Conservation (phyloP, 2,113 vertebrate species). For the Illadopsis cleaveri region DNA sequence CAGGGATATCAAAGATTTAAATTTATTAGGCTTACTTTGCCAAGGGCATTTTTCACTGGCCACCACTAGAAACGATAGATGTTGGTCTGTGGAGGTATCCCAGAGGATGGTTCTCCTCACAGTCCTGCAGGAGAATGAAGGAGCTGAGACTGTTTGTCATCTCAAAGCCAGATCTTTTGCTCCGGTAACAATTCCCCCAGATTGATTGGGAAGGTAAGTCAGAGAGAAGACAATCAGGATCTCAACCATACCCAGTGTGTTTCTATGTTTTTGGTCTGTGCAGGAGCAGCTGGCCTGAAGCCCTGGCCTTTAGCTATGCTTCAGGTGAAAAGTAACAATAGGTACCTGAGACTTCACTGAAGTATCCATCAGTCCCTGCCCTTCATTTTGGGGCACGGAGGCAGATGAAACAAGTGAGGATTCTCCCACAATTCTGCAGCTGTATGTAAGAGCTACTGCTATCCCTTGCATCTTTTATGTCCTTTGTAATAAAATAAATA, state of each 20-base stretch:
- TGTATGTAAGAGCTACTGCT: not conserved
- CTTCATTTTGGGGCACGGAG: not conserved
- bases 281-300: not conserved
- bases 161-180: not conserved
- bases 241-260: not conserved
- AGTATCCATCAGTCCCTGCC: not conserved
- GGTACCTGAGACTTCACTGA: not conserved
- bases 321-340: not conserved
- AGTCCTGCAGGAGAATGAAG: not conserved
- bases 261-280: not conserved
- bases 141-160: not conserved
- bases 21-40: not conserved
- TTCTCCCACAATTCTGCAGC: not conserved
- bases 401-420: not conserved
- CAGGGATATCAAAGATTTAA: not conserved
- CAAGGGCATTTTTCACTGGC: not conserved
- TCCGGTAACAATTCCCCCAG: not conserved
- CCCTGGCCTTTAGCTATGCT: not conserved
- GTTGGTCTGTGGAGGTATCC: not conserved
- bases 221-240: not conserved
- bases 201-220: not conserved
- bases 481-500: conserved; percentile 12
- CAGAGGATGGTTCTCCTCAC: not conserved
- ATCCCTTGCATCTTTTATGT: not conserved
- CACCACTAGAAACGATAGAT: not conserved